Base-by-base conservation (phyloP, 2,888 invertebrate genomes). In the Phengaris arion region DNA sequence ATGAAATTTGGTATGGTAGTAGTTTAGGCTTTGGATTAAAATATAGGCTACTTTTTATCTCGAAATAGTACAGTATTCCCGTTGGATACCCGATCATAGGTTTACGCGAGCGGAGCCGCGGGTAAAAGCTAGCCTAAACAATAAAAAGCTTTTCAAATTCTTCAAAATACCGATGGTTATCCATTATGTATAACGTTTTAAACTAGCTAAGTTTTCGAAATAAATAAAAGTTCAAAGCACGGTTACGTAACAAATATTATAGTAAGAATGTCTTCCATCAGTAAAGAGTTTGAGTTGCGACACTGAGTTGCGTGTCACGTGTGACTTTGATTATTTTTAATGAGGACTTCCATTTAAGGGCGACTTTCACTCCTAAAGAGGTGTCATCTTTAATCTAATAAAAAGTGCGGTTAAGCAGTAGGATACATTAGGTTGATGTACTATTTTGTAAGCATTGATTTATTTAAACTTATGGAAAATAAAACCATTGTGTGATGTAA, bases 371-470 rank as follows among this genome's bases (percentile, higher is more conserved):
- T 54, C 54, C 22, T 72, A 13, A 72, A 72, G 51, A 72, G 69
- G 72, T 72, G 72, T 72, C 72, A 72, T 72, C 72, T 72, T 22
- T 13, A 54, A 72, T 54, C 22, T 54, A 72, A 54, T 72, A 72
- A 72, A 72, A 54, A 51, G 72, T 54, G 35, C 72, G 72, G 3
- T 52, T 52, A 72, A 13, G 52, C 22, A 13, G 15, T 54, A 48
- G 72, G 72, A 52, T 72, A 54, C 72, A 72, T 35, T 15, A 35
- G 35, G 72, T 72, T 45, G 22, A 64, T 64, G 13, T 12, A 45
- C 15, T 48, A 48, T 48, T 48, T 48, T 6, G 48, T 48, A 6
- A 48, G 48, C 6, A 48, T 48, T 48, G 3, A 48, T 35, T 48
- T 48, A 6, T 48, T 48, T 48, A 48, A 3, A 48, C 48, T 48